phyloP scores from a whole-genome alignment of 2,113 vertebrate genomes.

The Psephotus haematonotus region DNA sequence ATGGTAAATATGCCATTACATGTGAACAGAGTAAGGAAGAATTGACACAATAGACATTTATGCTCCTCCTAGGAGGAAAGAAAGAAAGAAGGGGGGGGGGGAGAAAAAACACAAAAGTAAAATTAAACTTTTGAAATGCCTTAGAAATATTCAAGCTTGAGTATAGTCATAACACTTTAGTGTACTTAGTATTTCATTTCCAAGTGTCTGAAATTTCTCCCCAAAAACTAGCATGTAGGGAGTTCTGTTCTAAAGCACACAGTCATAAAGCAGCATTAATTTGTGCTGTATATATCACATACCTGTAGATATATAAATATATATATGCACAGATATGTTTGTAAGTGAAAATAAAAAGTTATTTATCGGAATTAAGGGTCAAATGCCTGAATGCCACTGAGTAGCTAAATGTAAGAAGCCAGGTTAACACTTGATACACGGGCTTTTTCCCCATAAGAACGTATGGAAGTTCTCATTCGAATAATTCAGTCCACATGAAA shows the following conservation, averaged over 20 bases:
- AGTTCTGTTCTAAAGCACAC: not conserved
- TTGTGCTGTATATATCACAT: not conserved
- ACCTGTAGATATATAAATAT: not conserved
- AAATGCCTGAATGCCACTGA: not conserved
- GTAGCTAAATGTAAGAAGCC: not conserved
- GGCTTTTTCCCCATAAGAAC: not conserved
- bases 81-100: rapidly evolving
- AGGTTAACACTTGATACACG: not conserved
- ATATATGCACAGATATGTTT: not conserved
- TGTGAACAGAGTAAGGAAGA: not conserved
- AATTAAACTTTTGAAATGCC: not conserved
- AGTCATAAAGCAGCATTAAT: not conserved
- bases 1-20: not conserved
- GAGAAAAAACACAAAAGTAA: not conserved
- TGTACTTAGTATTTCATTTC: not conserved
- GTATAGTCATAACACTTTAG: not conserved
- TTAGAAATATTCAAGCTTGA: not conserved
- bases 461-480: not conserved
- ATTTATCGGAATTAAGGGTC: not conserved
- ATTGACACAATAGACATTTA: not conserved
- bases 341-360: not conserved
- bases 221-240: not conserved
- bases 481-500: not conserved
- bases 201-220: not conserved
- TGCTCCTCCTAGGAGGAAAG: not conserved